Base-by-base conservation (phyloP, 2,888 invertebrate species). In the Lysandra coridon region DNA sequence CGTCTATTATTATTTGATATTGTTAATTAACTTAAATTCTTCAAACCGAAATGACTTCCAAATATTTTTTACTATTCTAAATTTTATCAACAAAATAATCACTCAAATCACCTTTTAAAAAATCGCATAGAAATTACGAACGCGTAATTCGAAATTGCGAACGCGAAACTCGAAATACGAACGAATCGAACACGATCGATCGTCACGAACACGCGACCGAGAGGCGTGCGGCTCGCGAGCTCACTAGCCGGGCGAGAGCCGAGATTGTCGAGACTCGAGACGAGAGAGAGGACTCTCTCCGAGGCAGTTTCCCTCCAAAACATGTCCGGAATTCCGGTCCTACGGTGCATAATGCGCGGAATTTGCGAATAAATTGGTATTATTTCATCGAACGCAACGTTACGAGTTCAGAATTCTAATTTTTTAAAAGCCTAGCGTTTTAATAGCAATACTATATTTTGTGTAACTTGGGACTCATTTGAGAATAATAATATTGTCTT, bases 221-320 rank as follows among this genome's bases (percentile, higher is more conserved):
- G 30, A 57, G 30, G 3, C 5, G 33, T 57, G 57, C 49, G 76
- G 76, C 57, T 53, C 76, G 53, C 33, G 76, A 53, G 76, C 76
- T 76, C 57, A 76, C 76, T 76, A 49, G 76, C 53, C 76, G 53
- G 76, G 49, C 76, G 53, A 23, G n/a, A 12, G 44, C 10, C 73
- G 5, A 33, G 5, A 5, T 23, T 23, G 3, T 7, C n/a, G 73
- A 44, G 40, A 74, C 2, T 49, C 17, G n/a, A 44, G 17, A 44
- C n/a, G 74, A 44, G 40, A 74, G 40, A 40, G 74, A 75, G 75
- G n/a, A 33, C 69, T 69, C 69, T 69, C 69, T 69, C 69, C 69
- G 69, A 69, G 69, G 30, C 33, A 37, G 33, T 69, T 69, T 37
- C 44, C 49, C 75, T 75, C 40, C 75, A 75, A 75, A 75, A 75